Percentiles rank a stretch among this genome's conserved stretches.
phyloP scores from a whole-genome alignment of 2,888 invertebrate species.

The Spisula subtruncata region DNA sequence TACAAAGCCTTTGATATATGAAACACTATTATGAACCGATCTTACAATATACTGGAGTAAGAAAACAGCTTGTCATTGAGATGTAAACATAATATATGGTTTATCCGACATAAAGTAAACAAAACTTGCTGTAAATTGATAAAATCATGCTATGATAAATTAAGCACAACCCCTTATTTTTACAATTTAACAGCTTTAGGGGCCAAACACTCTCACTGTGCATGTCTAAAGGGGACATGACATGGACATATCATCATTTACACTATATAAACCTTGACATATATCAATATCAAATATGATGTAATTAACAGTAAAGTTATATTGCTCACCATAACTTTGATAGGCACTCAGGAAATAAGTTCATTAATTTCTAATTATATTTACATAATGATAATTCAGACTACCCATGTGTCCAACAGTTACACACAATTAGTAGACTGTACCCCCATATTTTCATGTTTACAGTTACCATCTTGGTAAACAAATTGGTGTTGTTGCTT shows the following conservation, averaged over 20 bases:
- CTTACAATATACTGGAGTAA: not conserved
- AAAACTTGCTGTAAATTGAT: not conserved
- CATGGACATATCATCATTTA: not conserved
- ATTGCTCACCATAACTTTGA: slow-evolving; percentile 1
- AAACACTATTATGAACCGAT: not conserved
- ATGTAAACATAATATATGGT: not conserved
- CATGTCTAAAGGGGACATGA: not conserved
- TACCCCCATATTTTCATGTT: not conserved
- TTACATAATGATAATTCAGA: not conserved
- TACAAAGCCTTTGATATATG: not conserved
- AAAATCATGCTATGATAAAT: slow-evolving; percentile 12
- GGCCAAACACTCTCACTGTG: not conserved
- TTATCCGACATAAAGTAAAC: not conserved
- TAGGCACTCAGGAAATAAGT: not conserved
- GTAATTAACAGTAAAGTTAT: not conserved
- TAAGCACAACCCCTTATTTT: not conserved
- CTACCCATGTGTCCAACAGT: not conserved
- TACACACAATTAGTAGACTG: no score
- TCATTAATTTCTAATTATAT: slow-evolving; percentile 6
- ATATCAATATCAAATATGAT: not conserved
- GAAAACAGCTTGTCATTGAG: not conserved
- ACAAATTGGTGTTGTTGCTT: not conserved
- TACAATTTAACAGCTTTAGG: not conserved
- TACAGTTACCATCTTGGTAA: not conserved
- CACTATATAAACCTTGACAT: not conserved